Base-by-base conservation (phyloP, 1,140 invertebrate species). In the Dendroctonus ponderosae region DNA sequence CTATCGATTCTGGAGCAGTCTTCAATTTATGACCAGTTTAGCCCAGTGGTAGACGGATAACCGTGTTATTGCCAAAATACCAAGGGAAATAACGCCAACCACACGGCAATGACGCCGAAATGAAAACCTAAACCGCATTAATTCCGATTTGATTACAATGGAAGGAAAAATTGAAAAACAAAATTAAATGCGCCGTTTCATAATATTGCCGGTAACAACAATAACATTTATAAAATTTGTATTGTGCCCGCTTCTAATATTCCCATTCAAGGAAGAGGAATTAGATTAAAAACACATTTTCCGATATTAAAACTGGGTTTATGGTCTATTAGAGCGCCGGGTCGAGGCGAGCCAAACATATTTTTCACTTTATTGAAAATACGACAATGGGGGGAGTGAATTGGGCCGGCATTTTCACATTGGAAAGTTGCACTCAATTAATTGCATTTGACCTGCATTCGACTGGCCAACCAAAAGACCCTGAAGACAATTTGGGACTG, bases 281-380 rank as follows among this genome's bases (percentile, higher is more conserved):
- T 38, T 39, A 56, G 26, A 56, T 56, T 56, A 39, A 56, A 56
- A 40, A 39, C 39, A 56, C 53, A 56, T 56, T 56, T 56, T n/a
- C 26, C 5, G 53, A 56, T 56, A 56, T 40, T 56, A 56, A 38
- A 40, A 56, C 11, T 56, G 26, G 38, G 26, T 39, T 56, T 56
- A 56, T n/a, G 26, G 53, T 56, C 53, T 38, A 56, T 56, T 56
- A 56, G 38, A 56, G 26, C 11, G 53, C 53, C 14, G 9, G 53
- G 38, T 56, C 53, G 53, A 11, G 39, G 53, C 11, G 9, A 56
- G 7, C 7, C 9, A 38, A 11, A 37, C 11, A 39, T 39, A 56
- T 40, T 11, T n/a, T 56, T 26, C 11, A 56, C 26, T 56, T 56
- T 56, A 39, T 56, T 56, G 26, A 39, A 40, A 56, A 39, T 39